Evolutionary conservation across 2,888 invertebrate species (phyloP), one percentile per base, ranked within the genome.

Genomic region (Palloptera scutellata): DNA sequence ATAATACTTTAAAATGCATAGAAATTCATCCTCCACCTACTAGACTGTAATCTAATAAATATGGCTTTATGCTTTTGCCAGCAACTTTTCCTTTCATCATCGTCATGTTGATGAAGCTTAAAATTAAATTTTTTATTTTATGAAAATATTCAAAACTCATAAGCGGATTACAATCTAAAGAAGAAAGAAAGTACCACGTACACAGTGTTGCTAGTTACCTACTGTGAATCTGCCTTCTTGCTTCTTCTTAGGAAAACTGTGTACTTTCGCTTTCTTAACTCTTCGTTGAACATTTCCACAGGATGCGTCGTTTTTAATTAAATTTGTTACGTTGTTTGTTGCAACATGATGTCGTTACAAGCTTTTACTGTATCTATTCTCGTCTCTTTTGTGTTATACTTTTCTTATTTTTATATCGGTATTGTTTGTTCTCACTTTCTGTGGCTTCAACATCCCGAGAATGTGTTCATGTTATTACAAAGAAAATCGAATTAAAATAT

Each of bases 51-150:
- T 30, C 30, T 30, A 30, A 30, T 2, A 30, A 30, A 30, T 30
- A 30, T 6, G 30, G 3, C 6, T 30, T 30, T 30, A 30, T 30
- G 30, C 30, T 30, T 30, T 30, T 30, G 6, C 2, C 2, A 30
- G 30, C 30, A 30, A 30, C 30, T 30, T 30, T 30, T 6, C 6
- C 30, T 30, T 30, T 30, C 30, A 30, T 30, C 30, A 41, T n/a
- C 61, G 51, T 20, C 30, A 51, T 30, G 55, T 64, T 64, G 55
- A 64, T 57, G 61, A 51, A 66, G 55, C 48, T 45, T 15, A 30
- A 48, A 57, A 61, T 61, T 61, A 9, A 67, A 55, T 62, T 40
- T 62, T 17, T 55, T 54, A 42, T n/a, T n/a, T n/a, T n/a, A n/a
- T n/a, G 13, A 58, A 13, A 30, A 30, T 30, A 30, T 30, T 30